These are phyloP conservation scores for Rhineura floridana DNA, from an alignment of 2,113 vertebrate genomes.

Conservation along the genomic window DNA sequence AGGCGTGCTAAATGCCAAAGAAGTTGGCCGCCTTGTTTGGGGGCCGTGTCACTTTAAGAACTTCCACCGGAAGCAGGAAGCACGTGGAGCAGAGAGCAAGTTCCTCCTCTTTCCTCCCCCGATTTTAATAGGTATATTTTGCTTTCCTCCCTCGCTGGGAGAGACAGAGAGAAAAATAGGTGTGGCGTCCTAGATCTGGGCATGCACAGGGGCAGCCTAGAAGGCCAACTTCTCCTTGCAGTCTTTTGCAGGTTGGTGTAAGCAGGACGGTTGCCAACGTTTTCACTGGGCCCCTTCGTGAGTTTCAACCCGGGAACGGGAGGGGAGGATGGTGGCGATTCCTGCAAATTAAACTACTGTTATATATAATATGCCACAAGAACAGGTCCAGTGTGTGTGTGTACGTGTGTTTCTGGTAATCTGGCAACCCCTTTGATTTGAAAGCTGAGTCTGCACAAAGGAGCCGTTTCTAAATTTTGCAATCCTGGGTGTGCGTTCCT, in stretches of 20 bases:
- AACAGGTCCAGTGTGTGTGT: background rate
- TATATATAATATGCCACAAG: background rate
- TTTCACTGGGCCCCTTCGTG: background rate
- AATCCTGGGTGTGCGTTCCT: background rate
- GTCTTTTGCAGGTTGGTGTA: background rate
- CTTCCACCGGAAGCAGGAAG: conserved; percentile 10
- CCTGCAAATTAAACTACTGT: background rate
- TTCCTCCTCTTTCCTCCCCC: background rate
- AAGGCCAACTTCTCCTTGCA: background rate
- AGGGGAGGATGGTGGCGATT: background rate
- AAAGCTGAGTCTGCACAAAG: background rate
- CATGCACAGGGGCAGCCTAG: background rate
- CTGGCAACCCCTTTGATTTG: background rate
- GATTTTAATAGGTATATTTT: too few species aligned
- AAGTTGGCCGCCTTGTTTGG: too few species aligned
- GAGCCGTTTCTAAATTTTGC: background rate
- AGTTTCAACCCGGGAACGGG: background rate
- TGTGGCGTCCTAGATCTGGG: background rate
- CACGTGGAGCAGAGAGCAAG: background rate
- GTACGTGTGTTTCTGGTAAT: background rate
- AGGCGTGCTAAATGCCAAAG: too few species aligned
- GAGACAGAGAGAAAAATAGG: background rate
- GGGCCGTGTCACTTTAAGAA: conserved; percentile 1
- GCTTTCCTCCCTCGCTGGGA: background rate
- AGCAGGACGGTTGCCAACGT: background rate